A percentile compares a stretch with the other conserved stretches of the same genome.
These are phyloP conservation scores for Archips xylosteana DNA, from an alignment of 2,888 invertebrate genomes.

Conservation along the genomic window DNA sequence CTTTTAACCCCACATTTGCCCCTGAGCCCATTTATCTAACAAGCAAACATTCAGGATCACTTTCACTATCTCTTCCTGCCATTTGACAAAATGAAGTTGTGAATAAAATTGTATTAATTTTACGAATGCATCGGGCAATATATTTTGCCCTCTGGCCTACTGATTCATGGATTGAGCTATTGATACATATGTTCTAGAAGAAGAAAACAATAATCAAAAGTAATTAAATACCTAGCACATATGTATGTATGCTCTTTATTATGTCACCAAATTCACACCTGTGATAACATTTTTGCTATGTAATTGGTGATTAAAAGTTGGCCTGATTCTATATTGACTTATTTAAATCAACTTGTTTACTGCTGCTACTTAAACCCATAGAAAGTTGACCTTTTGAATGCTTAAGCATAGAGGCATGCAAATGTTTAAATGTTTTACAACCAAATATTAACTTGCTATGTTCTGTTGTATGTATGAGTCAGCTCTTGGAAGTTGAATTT, in stretches of 20 bases:
- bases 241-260: neutral
- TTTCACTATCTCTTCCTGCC: no score
- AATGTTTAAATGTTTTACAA: no score
- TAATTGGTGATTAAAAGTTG: neutral
- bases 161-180: neutral
- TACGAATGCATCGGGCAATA: no score
- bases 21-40: no score
- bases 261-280: slow-evolving; percentile 12
- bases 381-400: neutral
- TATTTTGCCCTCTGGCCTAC: neutral
- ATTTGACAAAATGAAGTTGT: no score
- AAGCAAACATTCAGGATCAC: no score
- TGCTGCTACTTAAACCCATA: neutral
- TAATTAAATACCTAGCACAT: neutral
- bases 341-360: neutral
- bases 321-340: neutral
- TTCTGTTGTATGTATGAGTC: no score
- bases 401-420: no score
- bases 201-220: slow-evolving; percentile 6
- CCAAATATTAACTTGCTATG: no score
- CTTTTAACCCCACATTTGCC: no score
- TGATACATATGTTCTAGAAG: slow-evolving; percentile 13
- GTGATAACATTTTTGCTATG: slow-evolving; percentile 14
- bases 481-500: no score
- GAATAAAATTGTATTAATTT: no score